Evolutionary conservation across 1,140 invertebrate genomes (phyloP), one percentile per base, ranked within the genome.

Genomic region (Drosophila murphyi): DNA sequence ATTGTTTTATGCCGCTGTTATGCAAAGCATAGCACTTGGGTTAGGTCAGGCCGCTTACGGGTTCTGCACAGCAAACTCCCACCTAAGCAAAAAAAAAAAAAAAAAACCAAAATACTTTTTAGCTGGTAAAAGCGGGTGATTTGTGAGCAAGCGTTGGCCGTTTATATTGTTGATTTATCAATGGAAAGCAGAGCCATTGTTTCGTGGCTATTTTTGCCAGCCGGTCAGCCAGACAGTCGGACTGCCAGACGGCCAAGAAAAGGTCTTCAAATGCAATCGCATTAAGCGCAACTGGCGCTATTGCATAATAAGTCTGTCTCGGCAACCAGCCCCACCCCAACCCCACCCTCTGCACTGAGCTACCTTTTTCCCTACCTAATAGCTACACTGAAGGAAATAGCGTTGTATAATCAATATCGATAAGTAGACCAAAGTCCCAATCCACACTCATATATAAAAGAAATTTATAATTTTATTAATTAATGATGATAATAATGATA

Each of bases 1-100:
- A 20, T 20, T 20, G 20, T 20, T 20, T 20, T 20, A 20, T 20
- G 43, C 39, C 51, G 47, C 28, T 76, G 82, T 82, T 87, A 87
- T 77, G 82, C 83, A 86, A 86, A 87, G 57, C 79, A 63, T 37
- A 4, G n/a, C 29, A 28, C 43, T 74, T 79, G 78, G 64, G 64
- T 51, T 54, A 87, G 82, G 79, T 87, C 82, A 87, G 81, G 79
- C 64, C 75, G 63, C 55, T 43, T 48, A 50, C 41, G 37, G 41
- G 59, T 68, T 68, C 65, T 68, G 31, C 54, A 41, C 37, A 47
- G 52, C 37, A 34, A 35, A 35, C 63, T 65, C 63, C 63, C 63
- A 65, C 63, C 41, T 6, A 29, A 62, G n/a, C 12, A 10, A 6
- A 37, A 54, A 10, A 8, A 54, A n/a, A 5, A 45, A 20, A 29